Evolutionary conservation across 2,888 invertebrate genomes (phyloP), one percentile per base, ranked within the genome.

Genomic region (Diploptera punctata): DNA sequence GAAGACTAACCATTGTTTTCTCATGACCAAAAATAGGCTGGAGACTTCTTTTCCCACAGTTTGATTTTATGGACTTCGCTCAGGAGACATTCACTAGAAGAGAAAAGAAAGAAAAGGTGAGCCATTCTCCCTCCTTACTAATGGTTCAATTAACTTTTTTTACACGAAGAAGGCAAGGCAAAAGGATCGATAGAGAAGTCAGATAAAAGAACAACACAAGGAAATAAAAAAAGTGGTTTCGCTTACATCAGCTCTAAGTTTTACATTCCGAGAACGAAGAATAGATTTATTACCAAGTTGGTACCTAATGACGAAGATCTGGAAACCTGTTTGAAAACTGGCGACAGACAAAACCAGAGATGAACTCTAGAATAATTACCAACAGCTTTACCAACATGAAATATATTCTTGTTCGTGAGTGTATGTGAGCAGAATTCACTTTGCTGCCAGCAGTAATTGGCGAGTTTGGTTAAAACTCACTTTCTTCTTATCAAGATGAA

Each of bases 131-230:
- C 54, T 10, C 54, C 2, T 21, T 54, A 54, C 54, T 54, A 54
- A 54, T 54, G 54, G 54, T 26, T 54, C 54, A 54, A 54, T 54
- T 54, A 54, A 54, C 2, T 54, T 54, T 33, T 54, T 54, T 26
- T 54, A 1, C 1, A 1, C 2, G 26, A 21, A 33, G 16, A 19
- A 13, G 54, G 29, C 24, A 24, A 21, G 47, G n/a, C 3, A 47
- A n/a, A 47, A n/a, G 26, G 54, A 26, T 26, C 54, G 54, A 54
- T 54, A 54, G 29, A 21, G 16, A 21, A 24, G 0, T 54, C 21
- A 54, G 54, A 54, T 54, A 54, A 54, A 54, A 54, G 47, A 47
- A 47, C 54, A 21, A 21, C 21, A 7, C 54, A 26, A 54, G 10
- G 33, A 54, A 54, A n/a, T n/a, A n/a, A n/a, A 54, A n/a, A 9